These are phyloP conservation scores for Pseudochirops cupreus DNA, from an alignment of 2,797 vertebrate species.

Conservation along the genomic window DNA sequence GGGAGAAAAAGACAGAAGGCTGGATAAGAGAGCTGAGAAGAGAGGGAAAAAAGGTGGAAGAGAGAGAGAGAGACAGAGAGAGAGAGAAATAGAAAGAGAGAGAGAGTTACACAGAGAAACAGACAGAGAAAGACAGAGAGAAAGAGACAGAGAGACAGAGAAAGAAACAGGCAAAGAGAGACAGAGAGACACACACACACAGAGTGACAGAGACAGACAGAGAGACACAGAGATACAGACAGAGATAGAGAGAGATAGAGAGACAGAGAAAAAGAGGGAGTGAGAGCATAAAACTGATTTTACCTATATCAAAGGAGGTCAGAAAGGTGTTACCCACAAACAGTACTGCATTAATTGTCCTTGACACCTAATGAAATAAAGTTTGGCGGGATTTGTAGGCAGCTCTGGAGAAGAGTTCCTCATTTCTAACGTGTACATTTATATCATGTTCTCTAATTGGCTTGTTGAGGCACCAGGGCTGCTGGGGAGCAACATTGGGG, in stretches of 20 bases:
- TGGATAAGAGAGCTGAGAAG: background rate
- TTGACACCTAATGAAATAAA: constrained; percentile 24
- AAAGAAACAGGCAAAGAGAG: too few species aligned
- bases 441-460: constrained; percentile 45
- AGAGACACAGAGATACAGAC: background rate
- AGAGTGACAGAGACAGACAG: background rate
- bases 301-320: constrained; percentile 7
- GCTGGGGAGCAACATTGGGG: background rate
- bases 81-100: too few species aligned
- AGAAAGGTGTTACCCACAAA: constrained; percentile 6
- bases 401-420: constrained; percentile 29
- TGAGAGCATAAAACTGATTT: background rate
- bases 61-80: too few species aligned
- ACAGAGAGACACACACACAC: too few species aligned
- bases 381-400: constrained; percentile 15
- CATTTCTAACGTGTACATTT: constrained; percentile 41
- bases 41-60: background rate
- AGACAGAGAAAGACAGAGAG: too few species aligned
- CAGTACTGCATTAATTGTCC: constrained; percentile 12
- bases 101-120: too few species aligned
- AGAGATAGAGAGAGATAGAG: background rate
- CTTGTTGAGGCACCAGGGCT: constrained; percentile 1
- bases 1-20: background rate
- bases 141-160: too few species aligned
- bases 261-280: background rate